These are phyloP conservation scores for Polietes domitor DNA, from an alignment of 2,888 invertebrate species.

Conservation along the genomic window DNA sequence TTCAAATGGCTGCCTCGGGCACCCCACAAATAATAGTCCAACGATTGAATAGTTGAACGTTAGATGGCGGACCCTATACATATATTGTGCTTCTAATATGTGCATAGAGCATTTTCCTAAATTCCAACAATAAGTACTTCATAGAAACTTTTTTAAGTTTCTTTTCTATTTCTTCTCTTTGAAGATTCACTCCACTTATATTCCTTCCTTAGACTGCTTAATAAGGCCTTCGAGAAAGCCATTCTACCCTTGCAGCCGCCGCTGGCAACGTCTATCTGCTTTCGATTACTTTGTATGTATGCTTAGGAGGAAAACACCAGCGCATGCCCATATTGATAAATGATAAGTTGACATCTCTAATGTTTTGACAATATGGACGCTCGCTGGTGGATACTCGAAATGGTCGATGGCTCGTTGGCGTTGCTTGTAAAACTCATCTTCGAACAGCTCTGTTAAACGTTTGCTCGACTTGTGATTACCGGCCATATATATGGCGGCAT, in stretches of 20 bases:
- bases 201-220: no score
- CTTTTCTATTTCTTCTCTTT: no score
- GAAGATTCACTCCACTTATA: no score
- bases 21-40: no score
- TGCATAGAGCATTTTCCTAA: no score
- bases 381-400: not conserved
- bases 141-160: no score
- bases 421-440: slow-evolving; percentile 28
- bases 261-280: slow-evolving; percentile 17
- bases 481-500: slow-evolving; percentile 47
- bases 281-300: slow-evolving; percentile 65
- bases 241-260: not conserved
- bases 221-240: not conserved
- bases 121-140: no score
- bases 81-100: no score
- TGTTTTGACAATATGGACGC: slow-evolving; percentile 66
- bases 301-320: slow-evolving; percentile 62
- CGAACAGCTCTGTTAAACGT: slow-evolving; percentile 62
- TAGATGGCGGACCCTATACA: no score
- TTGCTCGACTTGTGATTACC: slow-evolving; percentile 69
- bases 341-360: slow-evolving; percentile 67
- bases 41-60: no score
- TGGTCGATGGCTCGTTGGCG: not conserved
- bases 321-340: slow-evolving; percentile 67
- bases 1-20: no score